Conservation (phyloP, 2,797 vertebrate genomes). For the Micropoecilia bifurca region DNA sequence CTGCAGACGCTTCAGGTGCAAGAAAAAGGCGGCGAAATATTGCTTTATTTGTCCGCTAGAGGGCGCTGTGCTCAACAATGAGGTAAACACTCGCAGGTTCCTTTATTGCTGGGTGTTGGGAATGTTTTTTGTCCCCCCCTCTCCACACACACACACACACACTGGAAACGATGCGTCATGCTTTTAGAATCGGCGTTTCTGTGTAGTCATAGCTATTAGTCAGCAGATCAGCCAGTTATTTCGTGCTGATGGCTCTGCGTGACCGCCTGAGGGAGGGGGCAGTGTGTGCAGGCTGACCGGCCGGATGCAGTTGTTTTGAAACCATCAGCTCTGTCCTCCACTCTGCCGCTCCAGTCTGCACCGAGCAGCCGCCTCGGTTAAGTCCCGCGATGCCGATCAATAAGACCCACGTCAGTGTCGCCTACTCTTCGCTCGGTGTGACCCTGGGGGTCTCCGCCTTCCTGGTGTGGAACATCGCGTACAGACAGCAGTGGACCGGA, state of each 20-base stretch:
- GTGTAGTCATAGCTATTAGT: conserved; percentile 12
- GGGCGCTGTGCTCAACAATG: conserved; percentile 38
- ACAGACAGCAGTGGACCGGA: conserved; percentile 87
- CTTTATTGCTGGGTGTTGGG: conserved; percentile 1
- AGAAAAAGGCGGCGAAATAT: neutral
- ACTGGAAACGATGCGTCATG: conserved; percentile 43
- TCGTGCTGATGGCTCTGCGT: neutral
- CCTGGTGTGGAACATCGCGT: conserved; percentile 88
- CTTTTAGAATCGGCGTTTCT: neutral
- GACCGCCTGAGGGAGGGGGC: neutral
- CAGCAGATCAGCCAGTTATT: conserved; percentile 22
- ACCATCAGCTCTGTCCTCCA: neutral
- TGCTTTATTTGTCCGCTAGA: conserved; percentile 20
- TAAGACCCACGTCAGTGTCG: conserved; percentile 80
- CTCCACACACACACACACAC: too few species aligned
- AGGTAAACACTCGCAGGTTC: conserved; percentile 12
- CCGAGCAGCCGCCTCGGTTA: neutral
- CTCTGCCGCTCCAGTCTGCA: neutral
- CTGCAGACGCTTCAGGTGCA: neutral
- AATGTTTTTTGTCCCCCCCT: too few species aligned
- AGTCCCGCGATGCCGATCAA: conserved; percentile 70
- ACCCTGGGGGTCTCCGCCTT: conserved; percentile 86
- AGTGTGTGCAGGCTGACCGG: conserved; percentile 22
- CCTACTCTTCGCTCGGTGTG: conserved; percentile 84
- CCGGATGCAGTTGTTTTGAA: conserved; percentile 56